Percentiles rank a stretch among this genome's conserved stretches.
These are phyloP conservation scores for Spodoptera littoralis DNA, from an alignment of 2,888 invertebrate genomes.

Conservation along the genomic window DNA sequence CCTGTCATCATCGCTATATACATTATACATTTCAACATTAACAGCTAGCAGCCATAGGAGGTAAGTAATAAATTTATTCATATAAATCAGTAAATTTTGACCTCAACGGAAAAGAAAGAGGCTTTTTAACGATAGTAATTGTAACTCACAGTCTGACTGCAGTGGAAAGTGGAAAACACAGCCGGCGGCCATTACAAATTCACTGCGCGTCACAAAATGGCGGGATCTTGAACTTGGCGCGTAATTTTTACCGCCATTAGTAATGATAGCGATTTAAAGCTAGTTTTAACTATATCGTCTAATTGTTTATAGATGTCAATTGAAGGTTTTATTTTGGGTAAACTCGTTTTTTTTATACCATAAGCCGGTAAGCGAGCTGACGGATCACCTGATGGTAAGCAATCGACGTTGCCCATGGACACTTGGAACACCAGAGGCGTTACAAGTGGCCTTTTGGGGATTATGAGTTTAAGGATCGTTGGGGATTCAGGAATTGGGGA, in stretches of 20 bases:
- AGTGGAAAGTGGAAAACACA: constrained; percentile 53
- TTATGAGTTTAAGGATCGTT: too few relatives aligned
- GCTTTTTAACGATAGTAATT: constrained; percentile 14
- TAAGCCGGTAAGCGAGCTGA: too few relatives aligned
- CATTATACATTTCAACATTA: too few relatives aligned
- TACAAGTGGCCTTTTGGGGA: too few relatives aligned
- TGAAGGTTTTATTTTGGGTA: constrained; percentile 3
- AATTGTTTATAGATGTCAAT: background rate
- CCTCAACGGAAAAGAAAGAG: constrained; percentile 3
- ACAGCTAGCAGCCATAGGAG: background rate
- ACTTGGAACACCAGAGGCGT: too few relatives aligned
- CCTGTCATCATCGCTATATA: too few relatives aligned
- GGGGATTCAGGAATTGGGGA: too few relatives aligned
- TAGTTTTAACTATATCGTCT: constrained; percentile 19
- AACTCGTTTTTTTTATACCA: background rate
- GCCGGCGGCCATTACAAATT: constrained; percentile 43
- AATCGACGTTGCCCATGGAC: too few relatives aligned
- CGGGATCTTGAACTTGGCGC: constrained; percentile 39
- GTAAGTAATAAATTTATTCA: background rate
- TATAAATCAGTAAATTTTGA: background rate
- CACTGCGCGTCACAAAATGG: constrained; percentile 38
- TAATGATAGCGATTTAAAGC: constrained; percentile 26
- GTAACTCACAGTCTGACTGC: constrained; percentile 28
- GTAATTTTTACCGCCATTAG: constrained; percentile 26
- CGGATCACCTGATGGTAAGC: too few relatives aligned